phyloP scores from a whole-genome alignment of 2,113 vertebrate species.

The Miniopterus natalensis region DNA sequence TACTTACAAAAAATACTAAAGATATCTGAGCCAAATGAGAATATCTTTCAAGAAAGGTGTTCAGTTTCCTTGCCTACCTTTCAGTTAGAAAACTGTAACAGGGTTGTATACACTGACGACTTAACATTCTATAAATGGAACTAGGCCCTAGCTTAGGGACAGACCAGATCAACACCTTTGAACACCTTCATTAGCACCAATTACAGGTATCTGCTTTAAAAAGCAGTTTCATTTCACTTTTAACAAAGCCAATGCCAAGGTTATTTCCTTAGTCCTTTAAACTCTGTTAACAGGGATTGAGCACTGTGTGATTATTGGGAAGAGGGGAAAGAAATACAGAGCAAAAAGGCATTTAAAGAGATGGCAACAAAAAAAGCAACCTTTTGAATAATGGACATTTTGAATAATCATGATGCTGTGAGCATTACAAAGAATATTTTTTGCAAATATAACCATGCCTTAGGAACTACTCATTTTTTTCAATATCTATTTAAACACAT shows the following conservation, averaged over 20 bases:
- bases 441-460: conserved; percentile 33
- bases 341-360: conserved; percentile 7
- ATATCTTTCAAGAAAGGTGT: not conserved
- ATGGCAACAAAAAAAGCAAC: not conserved
- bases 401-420: not conserved
- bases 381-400: conserved; percentile 7
- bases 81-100: conserved; percentile 22
- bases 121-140: conserved; percentile 16
- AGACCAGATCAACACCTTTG: not conserved
- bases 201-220: conserved; percentile 43
- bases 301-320: not conserved
- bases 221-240: conserved; percentile 22
- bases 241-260: not conserved
- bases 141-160: not conserved
- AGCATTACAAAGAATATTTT: conserved; percentile 27
- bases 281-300: not conserved
- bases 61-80: conserved; percentile 22
- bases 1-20: not conserved
- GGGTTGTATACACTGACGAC: not conserved
- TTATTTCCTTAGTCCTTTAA: not conserved
- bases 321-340: not conserved
- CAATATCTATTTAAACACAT: conserved; percentile 33
- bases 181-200: not conserved
- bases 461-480: conserved; percentile 23
- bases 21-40: conserved; percentile 18